Conservation (phyloP, 2,113 vertebrate genomes). For the Calcarius ornatus region DNA sequence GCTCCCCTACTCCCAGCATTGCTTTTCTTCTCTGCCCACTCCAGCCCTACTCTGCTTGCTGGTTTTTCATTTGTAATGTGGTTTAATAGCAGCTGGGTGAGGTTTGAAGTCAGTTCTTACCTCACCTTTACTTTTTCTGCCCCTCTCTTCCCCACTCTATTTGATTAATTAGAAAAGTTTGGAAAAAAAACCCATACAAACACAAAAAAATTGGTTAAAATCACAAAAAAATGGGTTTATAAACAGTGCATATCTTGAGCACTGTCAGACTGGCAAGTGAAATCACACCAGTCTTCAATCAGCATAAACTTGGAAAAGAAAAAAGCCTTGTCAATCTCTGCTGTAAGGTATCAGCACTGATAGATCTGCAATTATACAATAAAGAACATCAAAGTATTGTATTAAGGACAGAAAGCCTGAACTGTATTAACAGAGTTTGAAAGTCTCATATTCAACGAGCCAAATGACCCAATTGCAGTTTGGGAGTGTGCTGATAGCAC, state of each 20-base stretch:
- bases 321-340: constrained; percentile 25
- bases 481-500: not conserved
- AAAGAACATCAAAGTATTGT: not conserved
- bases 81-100: not conserved
- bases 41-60: not conserved
- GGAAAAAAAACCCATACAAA: not conserved
- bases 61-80: not conserved
- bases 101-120: not conserved
- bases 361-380: not conserved
- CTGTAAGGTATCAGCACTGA: constrained; percentile 24
- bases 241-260: constrained; percentile 36
- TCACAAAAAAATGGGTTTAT: not conserved
- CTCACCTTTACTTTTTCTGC: not conserved
- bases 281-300: constrained; percentile 31
- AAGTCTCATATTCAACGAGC: not conserved
- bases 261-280: constrained; percentile 29
- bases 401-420: not conserved
- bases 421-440: not conserved
- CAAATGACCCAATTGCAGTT: not conserved
- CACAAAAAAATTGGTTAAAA: not conserved
- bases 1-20: accelerated
- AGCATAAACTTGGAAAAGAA: constrained; percentile 45
- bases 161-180: constrained; percentile 63
- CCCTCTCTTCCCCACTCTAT: not conserved
- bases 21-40: not conserved